Evolutionary conservation across 2,113 vertebrate genomes (phyloP).

Genomic region (Pangasianodon hypophthalmus): DNA sequence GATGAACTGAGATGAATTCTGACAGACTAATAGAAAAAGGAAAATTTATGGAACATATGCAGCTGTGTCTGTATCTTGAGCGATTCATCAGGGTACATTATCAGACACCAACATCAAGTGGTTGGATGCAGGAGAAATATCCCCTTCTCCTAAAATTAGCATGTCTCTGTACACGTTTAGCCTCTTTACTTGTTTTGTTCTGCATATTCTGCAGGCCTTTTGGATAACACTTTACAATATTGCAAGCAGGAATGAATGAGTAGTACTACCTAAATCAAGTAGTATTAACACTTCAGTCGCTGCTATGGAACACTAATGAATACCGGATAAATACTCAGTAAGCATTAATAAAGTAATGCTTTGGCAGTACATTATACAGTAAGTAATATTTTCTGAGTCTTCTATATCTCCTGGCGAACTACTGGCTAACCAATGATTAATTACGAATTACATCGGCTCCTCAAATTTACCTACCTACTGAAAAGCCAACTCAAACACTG

Average conservation of each 20-base stretch:
- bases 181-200: constrained; percentile 17
- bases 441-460: not conserved
- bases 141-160: constrained; percentile 45
- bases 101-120: constrained; percentile 28
- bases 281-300: not conserved
- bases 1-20: constrained; percentile 1
- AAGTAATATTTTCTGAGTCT: not conserved
- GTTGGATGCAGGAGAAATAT: constrained; percentile 22
- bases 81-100: constrained; percentile 19
- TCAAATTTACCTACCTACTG: not conserved
- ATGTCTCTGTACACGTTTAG: constrained; percentile 24
- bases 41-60: constrained; percentile 10
- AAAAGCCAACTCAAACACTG: not conserved
- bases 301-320: not conserved
- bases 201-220: not conserved
- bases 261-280: not conserved
- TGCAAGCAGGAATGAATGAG: not conserved
- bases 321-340: not conserved
- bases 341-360: not conserved
- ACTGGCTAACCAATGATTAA: not conserved
- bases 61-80: constrained; percentile 10
- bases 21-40: not conserved
- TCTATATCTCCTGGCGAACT: not conserved
- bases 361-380: not conserved
- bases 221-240: not conserved